These are phyloP conservation scores for Melanotaenia nigrans DNA, from an alignment of 2,797 vertebrate genomes.

Conservation along the genomic window DNA sequence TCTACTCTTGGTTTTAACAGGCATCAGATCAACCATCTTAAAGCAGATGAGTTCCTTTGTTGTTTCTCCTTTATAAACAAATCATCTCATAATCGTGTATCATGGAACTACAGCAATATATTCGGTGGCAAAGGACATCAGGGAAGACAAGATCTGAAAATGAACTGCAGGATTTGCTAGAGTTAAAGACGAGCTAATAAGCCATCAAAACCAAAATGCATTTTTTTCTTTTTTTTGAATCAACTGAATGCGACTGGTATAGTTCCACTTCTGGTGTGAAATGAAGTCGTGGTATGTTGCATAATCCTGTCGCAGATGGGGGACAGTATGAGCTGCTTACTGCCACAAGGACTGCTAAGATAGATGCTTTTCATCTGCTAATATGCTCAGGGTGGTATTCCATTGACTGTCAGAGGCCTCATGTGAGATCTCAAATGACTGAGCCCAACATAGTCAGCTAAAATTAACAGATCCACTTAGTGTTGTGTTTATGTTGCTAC, in stretches of 20 bases:
- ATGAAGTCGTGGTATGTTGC: no score
- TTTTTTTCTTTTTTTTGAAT: no score
- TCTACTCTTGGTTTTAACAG: no score
- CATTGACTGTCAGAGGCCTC: background rate
- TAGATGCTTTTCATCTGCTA: background rate
- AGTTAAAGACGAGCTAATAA: no score
- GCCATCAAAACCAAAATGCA: no score
- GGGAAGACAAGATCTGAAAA: background rate
- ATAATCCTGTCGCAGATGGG: background rate
- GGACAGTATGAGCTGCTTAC: background rate
- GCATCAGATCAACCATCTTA: no score
- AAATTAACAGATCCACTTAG: background rate
- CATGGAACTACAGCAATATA: no score
- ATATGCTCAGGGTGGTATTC: background rate
- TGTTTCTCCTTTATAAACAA: no score
- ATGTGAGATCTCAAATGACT: background rate
- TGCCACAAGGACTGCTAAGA: background rate
- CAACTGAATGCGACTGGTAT: no score
- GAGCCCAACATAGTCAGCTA: background rate
- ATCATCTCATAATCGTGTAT: no score
- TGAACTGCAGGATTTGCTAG: background rate
- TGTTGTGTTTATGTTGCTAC: background rate
- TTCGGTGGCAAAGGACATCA: background rate
- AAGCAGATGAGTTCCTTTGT: no score
- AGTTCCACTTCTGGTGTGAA: no score